Conservation (phyloP, 2,797 vertebrate genomes). For the Distichodus sexfasciatus region DNA sequence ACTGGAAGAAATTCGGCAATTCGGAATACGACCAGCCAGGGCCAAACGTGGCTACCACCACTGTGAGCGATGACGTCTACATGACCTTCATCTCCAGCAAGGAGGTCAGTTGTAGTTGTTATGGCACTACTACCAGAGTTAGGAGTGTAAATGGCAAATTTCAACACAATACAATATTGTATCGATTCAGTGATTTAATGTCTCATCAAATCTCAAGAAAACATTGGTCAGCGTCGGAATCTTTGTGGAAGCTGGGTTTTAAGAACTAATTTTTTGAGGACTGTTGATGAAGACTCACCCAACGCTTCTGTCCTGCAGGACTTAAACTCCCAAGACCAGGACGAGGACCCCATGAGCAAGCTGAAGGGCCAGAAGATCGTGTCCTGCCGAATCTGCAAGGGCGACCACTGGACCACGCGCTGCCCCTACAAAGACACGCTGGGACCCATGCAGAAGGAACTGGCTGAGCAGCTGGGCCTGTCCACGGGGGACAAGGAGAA, state of each 20-base stretch:
- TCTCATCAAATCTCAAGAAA: too few species aligned
- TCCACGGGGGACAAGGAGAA: constrained; percentile 92
- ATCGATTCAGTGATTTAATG: too few species aligned
- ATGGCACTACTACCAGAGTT: too few species aligned
- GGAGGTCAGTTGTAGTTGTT: constrained; percentile 86
- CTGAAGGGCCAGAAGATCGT: constrained; percentile 97
- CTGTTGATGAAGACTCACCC: not conserved
- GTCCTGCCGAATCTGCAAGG: constrained; percentile 96
- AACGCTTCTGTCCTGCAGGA: constrained; percentile 74
- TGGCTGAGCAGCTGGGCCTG: constrained; percentile 92
- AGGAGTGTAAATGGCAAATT: too few species aligned
- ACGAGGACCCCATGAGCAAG: constrained; percentile 98
- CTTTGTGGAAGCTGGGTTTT: too few species aligned
- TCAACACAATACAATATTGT: too few species aligned
- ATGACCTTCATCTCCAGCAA: constrained; percentile 99
- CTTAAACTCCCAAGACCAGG: constrained; percentile 87
- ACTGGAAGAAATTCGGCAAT: constrained; percentile 97
- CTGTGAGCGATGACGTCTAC: constrained; percentile 93
- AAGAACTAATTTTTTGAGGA: too few species aligned
- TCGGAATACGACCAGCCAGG: constrained; percentile 88
- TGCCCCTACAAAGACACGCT: constrained; percentile 97
- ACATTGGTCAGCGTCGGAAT: too few species aligned
- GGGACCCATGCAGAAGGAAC: constrained; percentile 97
- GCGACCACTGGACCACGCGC: constrained; percentile 97
- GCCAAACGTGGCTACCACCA: constrained; percentile 94